Base-by-base conservation (phyloP, 2,888 invertebrate genomes). In the Trissoscelio sp. region DNA sequence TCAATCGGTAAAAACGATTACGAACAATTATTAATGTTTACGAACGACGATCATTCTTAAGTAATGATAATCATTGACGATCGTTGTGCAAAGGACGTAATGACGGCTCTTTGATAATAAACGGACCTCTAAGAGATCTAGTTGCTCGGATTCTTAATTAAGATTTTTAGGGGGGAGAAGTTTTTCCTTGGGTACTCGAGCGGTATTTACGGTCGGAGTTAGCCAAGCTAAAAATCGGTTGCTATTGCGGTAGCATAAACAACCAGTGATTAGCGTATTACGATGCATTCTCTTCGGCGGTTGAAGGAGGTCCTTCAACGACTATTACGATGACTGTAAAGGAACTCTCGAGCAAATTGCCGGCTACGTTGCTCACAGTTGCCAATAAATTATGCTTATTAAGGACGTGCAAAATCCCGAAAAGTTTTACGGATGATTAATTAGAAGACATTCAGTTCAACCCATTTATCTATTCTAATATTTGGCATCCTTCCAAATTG, bases 181-280 rank as follows among this genome's bases (percentile, higher is more conserved):
- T 37, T 75, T 60, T 67, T 57, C 44, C 20, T 46, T 22, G 37
- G 39, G 14, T 24, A 12, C 66, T 55, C 18, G 14, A 37, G 16
- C 39, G 55, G 48, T 34, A 44, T 77, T 64, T 60, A 67, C 46
- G 34, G 18, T 37, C 55, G n/a, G 14, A 34, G 57, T 46, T 20
- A 44, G 24, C 28, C 7, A 2, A 44, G 24, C 34, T 62, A 77
- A 62, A 58, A 78, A 34, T 58, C 53, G 46, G 53, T 42, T 42
- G 58, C 77, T 55, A 67, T 73, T 81, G 78, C 78, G 78, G 81
- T 78, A 74, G 81, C 78, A 78, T 81, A 81, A 81, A 78, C 67
- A 81, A 81, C 73, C 78, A 51, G 74, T 69, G 78, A 81, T 81
- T 81, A 81, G 58, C 74, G 78, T 64, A 82, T 79, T 82, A 82